Conservation (phyloP, 2,113 vertebrate species). For the Mellivora capensis region DNA sequence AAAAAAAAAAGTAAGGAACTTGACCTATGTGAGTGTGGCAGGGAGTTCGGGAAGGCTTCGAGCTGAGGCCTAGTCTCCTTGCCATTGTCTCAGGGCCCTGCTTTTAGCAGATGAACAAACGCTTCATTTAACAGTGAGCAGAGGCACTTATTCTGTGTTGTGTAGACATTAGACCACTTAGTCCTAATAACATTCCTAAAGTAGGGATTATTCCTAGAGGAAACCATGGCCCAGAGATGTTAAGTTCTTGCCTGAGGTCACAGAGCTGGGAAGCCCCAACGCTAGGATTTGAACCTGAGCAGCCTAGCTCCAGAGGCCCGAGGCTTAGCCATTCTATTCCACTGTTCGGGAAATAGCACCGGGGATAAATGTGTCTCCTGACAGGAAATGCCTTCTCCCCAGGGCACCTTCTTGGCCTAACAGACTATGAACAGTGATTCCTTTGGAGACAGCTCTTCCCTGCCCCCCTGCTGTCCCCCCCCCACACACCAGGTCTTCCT, state of each 20-base stretch:
- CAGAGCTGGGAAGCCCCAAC: not conserved
- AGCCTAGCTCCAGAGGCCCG: not conserved
- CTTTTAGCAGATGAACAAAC: not conserved
- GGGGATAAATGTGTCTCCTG: not conserved
- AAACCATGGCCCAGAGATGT: conserved; percentile 4
- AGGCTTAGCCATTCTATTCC: not conserved
- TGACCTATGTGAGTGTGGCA: not conserved
- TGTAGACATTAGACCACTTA: not conserved
- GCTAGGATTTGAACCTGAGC: not conserved
- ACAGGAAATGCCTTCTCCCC: not conserved
- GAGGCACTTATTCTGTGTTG: not conserved
- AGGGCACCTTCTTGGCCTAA: not conserved
- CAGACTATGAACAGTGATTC: not conserved
- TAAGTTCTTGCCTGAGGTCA: not conserved
- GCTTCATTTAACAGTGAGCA: not conserved
- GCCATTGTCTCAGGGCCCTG: not conserved
- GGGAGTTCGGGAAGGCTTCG: not conserved
- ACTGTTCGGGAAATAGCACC: not conserved
- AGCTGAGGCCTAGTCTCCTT: not conserved
- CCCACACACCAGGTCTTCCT: not conserved
- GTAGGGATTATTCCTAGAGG: not conserved
- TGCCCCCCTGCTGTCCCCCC: not conserved
- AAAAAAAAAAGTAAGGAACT: too few relatives aligned
- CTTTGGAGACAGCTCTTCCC: not conserved
- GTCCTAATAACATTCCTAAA: not conserved